Conservation (phyloP, 2,888 invertebrate genomes). For the Crocallis elinguaria region DNA sequence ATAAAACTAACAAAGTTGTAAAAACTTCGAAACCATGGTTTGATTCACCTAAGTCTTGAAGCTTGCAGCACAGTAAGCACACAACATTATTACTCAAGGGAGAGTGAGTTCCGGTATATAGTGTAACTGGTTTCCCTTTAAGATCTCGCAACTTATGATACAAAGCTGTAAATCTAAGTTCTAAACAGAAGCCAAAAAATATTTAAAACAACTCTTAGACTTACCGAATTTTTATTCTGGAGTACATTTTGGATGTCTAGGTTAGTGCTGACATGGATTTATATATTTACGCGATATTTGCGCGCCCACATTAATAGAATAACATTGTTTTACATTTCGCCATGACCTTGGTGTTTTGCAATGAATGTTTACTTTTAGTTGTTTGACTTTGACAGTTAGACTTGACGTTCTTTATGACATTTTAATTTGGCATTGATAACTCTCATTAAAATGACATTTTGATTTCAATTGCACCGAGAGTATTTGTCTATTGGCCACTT, state of each 20-base stretch:
- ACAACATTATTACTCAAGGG: no score
- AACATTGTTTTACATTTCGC: conserved; percentile 25
- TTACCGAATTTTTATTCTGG: conserved; percentile 71
- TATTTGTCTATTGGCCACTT: no score
- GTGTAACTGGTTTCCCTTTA: no score
- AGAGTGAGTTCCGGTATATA: no score
- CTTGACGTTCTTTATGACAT: background rate
- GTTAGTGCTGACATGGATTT: conserved; percentile 13
- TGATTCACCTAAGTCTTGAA: no score
- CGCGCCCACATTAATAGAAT: conserved; percentile 30
- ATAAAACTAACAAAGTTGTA: no score
- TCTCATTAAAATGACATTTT: no score
- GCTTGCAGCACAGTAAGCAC: no score
- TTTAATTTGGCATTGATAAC: background rate
- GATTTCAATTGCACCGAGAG: no score
- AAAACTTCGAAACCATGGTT: no score
- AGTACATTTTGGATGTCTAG: conserved; percentile 65
- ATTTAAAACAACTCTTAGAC: background rate
- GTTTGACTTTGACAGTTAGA: background rate
- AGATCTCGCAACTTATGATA: no score
- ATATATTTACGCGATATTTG: conserved; percentile 36
- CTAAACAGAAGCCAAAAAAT: background rate
- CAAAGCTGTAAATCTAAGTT: no score
- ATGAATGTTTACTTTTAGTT: background rate
- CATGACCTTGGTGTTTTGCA: conserved; percentile 28